Evolutionary conservation across 2,113 vertebrate species (phyloP), one percentile per base, ranked within the genome.

Genomic region (Oplegnathus fasciatus): DNA sequence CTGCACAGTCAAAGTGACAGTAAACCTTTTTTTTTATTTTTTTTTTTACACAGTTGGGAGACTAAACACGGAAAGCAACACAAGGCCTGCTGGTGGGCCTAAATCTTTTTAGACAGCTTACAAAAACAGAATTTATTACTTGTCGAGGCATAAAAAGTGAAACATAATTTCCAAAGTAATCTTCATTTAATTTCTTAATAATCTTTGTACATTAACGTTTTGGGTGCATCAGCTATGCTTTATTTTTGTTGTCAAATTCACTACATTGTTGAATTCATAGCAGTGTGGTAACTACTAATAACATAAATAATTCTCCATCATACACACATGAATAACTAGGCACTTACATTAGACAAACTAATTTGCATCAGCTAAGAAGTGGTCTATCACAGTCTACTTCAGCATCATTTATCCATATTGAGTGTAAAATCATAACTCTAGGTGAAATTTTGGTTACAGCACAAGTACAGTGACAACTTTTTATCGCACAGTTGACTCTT

Each of bases 391-490:
- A 42, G 71, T 81, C 83, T 62, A 58, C 73, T 62, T 69, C 48
- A 67, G 75, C 78, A 68, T 86, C 32, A 67, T 87, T 72, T 83
- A 68, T 80, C 67, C 54, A 78, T 60, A 61, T 48, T 52, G 26
- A 83, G 73, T 24, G 26, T 77, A 54, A 82, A 74, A 75, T 18
- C 24, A 82, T 14, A 66, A 74, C 10, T 66, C 26, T 65, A 44
- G 11, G 68, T n/a, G 76, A 74, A 0, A 13, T 90, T 90, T 91
- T 92, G 92, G 83, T 91, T 81, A 88, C 79, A 88, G 73, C 75
- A 85, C 66, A 82, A 79, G 48, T 78, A 84, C 79, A 89, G 77
- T 85, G 52, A 80, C 67, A 85, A 40, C n/a, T 32, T 77, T 57
- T 75, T 37, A 55, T 78, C 78, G 52, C 64, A 80, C 11, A 73